Evolutionary conservation across 2,888 invertebrate genomes (phyloP).

Genomic region (Mongoloraphidia duomilia): DNA sequence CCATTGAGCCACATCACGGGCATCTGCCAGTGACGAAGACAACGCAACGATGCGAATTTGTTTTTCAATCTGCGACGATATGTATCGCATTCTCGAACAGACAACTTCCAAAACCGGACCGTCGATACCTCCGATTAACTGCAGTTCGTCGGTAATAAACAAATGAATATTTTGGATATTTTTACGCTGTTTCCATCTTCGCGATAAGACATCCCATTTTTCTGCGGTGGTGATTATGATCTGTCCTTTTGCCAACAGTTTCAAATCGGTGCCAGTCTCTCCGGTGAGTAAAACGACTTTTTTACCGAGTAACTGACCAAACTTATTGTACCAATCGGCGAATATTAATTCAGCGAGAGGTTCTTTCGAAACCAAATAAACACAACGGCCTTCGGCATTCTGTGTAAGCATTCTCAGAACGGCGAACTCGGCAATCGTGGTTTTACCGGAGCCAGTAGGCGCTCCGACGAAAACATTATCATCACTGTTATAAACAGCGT

Average conservation of each 20-base stretch:
- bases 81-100: slow-evolving; percentile 87
- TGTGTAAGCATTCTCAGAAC: slow-evolving; percentile 72
- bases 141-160: slow-evolving; percentile 93
- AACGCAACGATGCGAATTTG: slow-evolving; percentile 88
- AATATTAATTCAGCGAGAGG: slow-evolving; percentile 80
- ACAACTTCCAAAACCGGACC: slow-evolving; percentile 89
- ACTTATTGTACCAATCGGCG: slow-evolving; percentile 83
- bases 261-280: slow-evolving; percentile 94
- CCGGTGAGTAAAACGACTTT: slow-evolving; percentile 88
- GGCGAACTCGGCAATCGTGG: slow-evolving; percentile 92
- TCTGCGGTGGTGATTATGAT: slow-evolving; percentile 95
- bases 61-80: slow-evolving; percentile 82
- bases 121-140: slow-evolving; percentile 77
- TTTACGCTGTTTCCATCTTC: slow-evolving; percentile 97
- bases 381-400: slow-evolving; percentile 66
- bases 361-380: slow-evolving; percentile 87
- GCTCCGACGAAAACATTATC: slow-evolving; percentile 96
- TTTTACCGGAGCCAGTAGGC: slow-evolving; percentile 84
- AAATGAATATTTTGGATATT: slow-evolving; percentile 94
- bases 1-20: slow-evolving; percentile 92
- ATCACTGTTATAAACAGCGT: slow-evolving; percentile 94
- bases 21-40: slow-evolving; percentile 87
- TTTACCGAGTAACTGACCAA: slow-evolving; percentile 63
- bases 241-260: slow-evolving; percentile 81
- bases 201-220: slow-evolving; percentile 96